Conservation (phyloP, 1,140 invertebrate species). For the Acromyrmex heyeri region DNA sequence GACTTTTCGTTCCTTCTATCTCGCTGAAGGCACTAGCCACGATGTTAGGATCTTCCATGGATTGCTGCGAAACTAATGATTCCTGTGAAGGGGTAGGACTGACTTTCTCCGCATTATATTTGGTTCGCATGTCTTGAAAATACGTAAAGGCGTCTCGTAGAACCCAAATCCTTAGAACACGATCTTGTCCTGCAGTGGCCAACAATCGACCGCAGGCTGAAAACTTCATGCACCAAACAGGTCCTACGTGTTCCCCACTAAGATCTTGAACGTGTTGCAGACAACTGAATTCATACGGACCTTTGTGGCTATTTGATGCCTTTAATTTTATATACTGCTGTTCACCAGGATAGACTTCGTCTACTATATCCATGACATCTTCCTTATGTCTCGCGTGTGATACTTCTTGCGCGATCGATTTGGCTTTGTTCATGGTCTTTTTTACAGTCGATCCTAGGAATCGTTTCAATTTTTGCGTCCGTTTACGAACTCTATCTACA, state of each 20-base stretch:
- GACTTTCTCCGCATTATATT: constrained; percentile 95
- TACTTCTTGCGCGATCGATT: constrained; percentile 95
- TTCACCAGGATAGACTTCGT: constrained; percentile 92
- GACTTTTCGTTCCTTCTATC: constrained; percentile 88
- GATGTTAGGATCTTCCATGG: constrained; percentile 89
- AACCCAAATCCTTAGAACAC: constrained; percentile 97
- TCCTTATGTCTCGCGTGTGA: constrained; percentile 94
- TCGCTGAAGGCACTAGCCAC: constrained; percentile 85
- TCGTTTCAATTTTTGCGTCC: constrained; percentile 90
- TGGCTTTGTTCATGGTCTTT: constrained; percentile 96
- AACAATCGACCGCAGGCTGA: constrained; percentile 96
- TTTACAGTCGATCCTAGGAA: constrained; percentile 95
- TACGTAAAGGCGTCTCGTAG: constrained; percentile 94
- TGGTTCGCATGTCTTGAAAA: constrained; percentile 97
- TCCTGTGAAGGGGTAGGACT: constrained; percentile 97
- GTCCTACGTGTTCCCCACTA: constrained; percentile 94
- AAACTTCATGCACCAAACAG: constrained; percentile 99
- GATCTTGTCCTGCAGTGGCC: constrained; percentile 98
- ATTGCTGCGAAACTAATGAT: constrained; percentile 93
- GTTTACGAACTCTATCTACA: constrained; percentile 86
- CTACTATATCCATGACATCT: constrained; percentile 93
- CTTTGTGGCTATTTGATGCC: constrained; percentile 97
- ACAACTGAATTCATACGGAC: constrained; percentile 97
- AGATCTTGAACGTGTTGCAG: constrained; percentile 91
- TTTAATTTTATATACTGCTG: constrained; percentile 95